Base-by-base conservation (phyloP, 2,797 vertebrate species). In the Molothrus ater region DNA sequence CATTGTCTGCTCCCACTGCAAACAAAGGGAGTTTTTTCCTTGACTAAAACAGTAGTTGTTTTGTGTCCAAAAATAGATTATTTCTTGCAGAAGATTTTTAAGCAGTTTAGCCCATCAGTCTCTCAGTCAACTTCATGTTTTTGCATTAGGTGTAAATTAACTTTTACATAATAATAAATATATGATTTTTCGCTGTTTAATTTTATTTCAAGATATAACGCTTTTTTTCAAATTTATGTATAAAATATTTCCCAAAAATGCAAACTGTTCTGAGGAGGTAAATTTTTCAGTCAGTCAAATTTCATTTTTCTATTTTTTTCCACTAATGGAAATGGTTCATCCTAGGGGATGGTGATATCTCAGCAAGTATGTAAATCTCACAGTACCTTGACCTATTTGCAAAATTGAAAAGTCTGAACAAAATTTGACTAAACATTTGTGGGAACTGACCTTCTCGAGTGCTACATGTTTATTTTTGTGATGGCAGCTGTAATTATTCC, bases 361-460 rank as follows among this genome's bases (percentile, higher is more conserved):
- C 48, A 70, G 48, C 2, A 5, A 79, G 63, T 69, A 71, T 26
- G n/a, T 63, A 88, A 82, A 90, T 71, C 57, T 69, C 61, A 65
- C 3, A 34, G 26, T 69, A 88, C 28, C 15, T 85, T 88, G 64
- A 93, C 56, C 70, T 91, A 68, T 84, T 56, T 60, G 36, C 31
- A 74, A 90, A 93, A 89, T 21, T 54, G 57, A 86, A 88, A 89
- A 80, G 13, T 71, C 50, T 90, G 70, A 84, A 92, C 15, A 61
- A 93, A 94, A 81, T 82, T 70, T 93, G 73, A 91, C 66, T 92
- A 84, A 93, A 91, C 7, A 34, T 88, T 84, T 91, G 50, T 60
- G 17, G 22, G 13, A 78, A 54, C 12, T 72, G 75, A 81, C 56
- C n/a, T 96, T 84, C n/a, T 74, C 17, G 3, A 50, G 25, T 83